Percentiles rank a stretch among this genome's conserved stretches.
Evolutionary conservation across 2,113 vertebrate genomes (phyloP).

Genomic region (Chloroceryle aenea): DNA sequence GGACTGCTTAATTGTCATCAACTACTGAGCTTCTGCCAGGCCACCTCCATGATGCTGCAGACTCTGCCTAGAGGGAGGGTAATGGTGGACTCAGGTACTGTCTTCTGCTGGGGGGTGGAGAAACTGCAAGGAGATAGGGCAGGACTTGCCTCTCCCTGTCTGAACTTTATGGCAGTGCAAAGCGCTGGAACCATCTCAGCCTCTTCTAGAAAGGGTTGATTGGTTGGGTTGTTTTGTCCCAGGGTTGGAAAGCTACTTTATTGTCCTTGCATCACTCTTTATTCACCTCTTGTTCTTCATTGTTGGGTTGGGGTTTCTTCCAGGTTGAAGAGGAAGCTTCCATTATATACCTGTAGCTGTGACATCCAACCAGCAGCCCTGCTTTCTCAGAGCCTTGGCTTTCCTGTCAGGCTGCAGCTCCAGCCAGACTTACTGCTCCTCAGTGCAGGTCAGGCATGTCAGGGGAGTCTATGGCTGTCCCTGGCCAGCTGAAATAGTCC

Average conservation of each 20-base stretch:
- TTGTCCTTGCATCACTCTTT: neutral
- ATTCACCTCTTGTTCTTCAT: neutral
- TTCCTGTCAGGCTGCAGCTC: neutral
- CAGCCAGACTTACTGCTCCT: neutral
- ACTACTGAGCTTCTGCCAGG: neutral
- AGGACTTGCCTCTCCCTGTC: neutral
- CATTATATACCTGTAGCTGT: neutral
- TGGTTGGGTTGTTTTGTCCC: neutral
- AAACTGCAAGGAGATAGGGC: neutral
- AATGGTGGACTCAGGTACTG: neutral
- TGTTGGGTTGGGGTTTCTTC: neutral
- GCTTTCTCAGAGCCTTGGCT: neutral
- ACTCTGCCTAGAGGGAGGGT: neutral
- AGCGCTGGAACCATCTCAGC: neutral
- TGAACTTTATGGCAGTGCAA: neutral
- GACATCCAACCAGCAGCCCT: neutral
- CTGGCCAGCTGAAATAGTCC: neutral
- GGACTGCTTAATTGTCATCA: neutral
- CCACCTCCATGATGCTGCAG: neutral
- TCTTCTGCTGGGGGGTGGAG: neutral
- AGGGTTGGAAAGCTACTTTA: neutral
- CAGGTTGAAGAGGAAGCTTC: neutral
- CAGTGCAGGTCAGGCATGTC: neutral
- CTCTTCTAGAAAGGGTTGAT: neutral
- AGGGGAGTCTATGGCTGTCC: neutral